Evolutionary conservation across 2,888 invertebrate genomes (phyloP).

Genomic region (Panopea generosa): DNA sequence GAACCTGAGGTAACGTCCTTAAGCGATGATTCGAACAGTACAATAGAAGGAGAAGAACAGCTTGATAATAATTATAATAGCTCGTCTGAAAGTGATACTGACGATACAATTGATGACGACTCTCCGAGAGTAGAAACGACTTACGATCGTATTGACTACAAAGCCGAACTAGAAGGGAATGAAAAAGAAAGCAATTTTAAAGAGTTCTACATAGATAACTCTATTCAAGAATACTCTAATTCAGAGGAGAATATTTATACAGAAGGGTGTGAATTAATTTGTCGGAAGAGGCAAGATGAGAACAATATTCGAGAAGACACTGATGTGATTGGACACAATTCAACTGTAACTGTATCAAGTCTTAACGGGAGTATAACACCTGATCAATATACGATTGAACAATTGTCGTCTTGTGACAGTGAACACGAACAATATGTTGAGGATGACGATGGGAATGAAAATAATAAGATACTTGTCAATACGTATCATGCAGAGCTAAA

Average conservation of each 20-base stretch:
- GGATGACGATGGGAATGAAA: too few species aligned
- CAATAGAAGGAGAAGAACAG: not conserved
- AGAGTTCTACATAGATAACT: too few species aligned
- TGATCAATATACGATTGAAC: conserved; percentile 5
- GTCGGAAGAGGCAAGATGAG: not conserved
- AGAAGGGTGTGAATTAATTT: not conserved
- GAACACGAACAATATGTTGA: too few species aligned
- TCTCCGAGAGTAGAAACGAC: not conserved
- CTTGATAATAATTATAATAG: not conserved
- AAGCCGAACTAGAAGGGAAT: not conserved
- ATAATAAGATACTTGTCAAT: not conserved
- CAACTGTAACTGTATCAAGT: not conserved
- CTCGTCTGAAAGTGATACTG: not conserved
- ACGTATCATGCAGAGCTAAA: not conserved
- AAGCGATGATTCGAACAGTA: conserved; percentile 9
- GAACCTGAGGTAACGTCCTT: conserved; percentile 24
- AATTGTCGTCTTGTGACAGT: too few species aligned
- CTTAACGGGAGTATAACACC: not conserved
- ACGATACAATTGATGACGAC: conserved; percentile 18
- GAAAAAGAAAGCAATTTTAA: too few species aligned
- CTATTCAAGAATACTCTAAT: too few species aligned
- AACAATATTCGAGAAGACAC: conserved; percentile 4
- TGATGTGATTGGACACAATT: too few species aligned
- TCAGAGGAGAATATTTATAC: not conserved
- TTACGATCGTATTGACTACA: not conserved